Percentiles rank a stretch among this genome's conserved stretches.
Evolutionary conservation across 2,797 vertebrate genomes (phyloP).

Genomic region (Lepilemur ruficaudatus): DNA sequence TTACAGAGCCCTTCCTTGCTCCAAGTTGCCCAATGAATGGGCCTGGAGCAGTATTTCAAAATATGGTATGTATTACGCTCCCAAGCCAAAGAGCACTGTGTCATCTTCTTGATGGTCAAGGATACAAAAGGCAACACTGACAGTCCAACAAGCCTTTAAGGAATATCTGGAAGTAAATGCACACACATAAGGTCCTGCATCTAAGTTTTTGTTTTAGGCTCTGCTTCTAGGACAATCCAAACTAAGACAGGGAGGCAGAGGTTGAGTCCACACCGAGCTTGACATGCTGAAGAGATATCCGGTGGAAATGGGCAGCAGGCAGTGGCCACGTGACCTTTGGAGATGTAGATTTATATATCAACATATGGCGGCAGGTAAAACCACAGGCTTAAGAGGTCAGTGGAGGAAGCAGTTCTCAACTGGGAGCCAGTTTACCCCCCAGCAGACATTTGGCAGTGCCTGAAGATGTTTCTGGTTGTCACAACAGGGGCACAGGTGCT

Average conservation of each 20-base stretch:
- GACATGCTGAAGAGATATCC: background rate
- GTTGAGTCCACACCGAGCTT: background rate
- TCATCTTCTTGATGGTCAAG: too few species aligned
- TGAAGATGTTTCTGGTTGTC: background rate
- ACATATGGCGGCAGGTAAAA: background rate
- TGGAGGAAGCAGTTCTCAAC: background rate
- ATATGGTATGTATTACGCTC: too few species aligned
- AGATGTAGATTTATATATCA: background rate
- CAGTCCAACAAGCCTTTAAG: too few species aligned
- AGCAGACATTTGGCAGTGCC: background rate
- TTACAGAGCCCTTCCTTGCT: too few species aligned
- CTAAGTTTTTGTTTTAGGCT: background rate
- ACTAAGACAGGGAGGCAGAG: background rate
- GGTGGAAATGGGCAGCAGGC: background rate
- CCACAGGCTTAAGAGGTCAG: background rate
- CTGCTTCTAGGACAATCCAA: background rate
- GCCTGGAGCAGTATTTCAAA: too few species aligned
- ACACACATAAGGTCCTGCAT: background rate
- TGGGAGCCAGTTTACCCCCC: background rate
- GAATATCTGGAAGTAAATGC: too few species aligned
- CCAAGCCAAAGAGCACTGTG: too few species aligned
- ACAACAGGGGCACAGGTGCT: background rate
- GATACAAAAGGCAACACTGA: too few species aligned
- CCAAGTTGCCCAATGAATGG: too few species aligned
- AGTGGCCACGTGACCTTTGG: background rate